Evolutionary conservation across 2,888 invertebrate genomes (phyloP).

Genomic region (Orchestes rusci): DNA sequence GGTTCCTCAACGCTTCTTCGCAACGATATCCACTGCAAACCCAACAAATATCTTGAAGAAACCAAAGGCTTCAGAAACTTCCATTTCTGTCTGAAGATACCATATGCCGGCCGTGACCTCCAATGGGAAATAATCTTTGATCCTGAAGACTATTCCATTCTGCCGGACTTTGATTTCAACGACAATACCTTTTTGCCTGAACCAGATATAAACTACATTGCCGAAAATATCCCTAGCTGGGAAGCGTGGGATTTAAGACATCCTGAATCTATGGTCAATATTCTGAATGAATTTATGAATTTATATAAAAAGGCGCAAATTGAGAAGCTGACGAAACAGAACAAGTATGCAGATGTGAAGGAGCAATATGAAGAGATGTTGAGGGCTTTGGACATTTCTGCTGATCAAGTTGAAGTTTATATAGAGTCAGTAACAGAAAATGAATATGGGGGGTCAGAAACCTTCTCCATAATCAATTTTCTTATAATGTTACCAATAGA

Average conservation of each 20-base stretch:
- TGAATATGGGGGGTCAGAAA: conserved; percentile 8
- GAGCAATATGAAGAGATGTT: conserved; percentile 59
- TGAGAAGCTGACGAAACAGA: conserved; percentile 43
- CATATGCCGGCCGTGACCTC: conserved; percentile 60
- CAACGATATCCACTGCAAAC: conserved; percentile 10
- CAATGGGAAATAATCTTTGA: conserved; percentile 68
- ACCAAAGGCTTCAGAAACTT: conserved; percentile 19
- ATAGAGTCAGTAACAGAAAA: conserved; percentile 41
- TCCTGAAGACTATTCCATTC: conserved; percentile 31
- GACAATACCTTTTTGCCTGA: conserved; percentile 58
- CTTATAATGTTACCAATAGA: conserved; percentile 59
- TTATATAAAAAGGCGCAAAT: conserved; percentile 58
- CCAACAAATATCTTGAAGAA: conserved; percentile 8
- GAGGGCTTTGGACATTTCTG: conserved; percentile 47
- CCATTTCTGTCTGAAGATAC: conserved; percentile 57
- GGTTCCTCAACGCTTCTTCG: conserved; percentile 13
- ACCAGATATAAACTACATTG: conserved; percentile 50
- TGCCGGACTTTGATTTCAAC: conserved; percentile 69
- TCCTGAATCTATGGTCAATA: conserved; percentile 51
- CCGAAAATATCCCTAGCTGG: conserved; percentile 52
- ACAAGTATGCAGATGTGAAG: conserved; percentile 49
- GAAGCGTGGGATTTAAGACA: conserved; percentile 58
- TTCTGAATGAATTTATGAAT: conserved; percentile 54
- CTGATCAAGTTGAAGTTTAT: conserved; percentile 58
- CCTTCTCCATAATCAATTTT: conserved; percentile 39